These are phyloP conservation scores for Ictalurus punctatus DNA, from an alignment of 2,113 vertebrate genomes.

Conservation along the genomic window DNA sequence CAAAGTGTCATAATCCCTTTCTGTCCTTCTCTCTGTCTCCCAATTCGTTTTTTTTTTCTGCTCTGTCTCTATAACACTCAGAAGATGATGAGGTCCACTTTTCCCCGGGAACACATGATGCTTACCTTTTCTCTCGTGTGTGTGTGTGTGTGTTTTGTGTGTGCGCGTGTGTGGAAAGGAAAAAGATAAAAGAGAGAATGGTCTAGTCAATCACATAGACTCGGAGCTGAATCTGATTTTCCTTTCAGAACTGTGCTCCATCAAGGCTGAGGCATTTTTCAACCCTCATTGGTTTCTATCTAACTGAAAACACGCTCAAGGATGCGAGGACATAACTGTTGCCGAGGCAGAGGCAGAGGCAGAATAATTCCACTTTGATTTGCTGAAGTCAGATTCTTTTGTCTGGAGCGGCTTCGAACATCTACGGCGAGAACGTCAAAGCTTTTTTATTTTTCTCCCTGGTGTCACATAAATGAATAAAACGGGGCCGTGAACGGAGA, in stretches of 20 bases:
- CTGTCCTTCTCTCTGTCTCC: not conserved
- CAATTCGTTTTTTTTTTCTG: not conserved
- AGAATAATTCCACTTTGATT: conserved; percentile 10
- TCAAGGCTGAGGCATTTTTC: not conserved
- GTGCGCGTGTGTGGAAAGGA: not conserved
- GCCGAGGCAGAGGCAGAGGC: not conserved
- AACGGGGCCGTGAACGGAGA: not conserved
- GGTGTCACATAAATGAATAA: not conserved
- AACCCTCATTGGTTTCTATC: not conserved
- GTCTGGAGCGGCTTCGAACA: not conserved
- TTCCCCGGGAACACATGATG: not conserved
- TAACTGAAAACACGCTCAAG: conserved; percentile 10
- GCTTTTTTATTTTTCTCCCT: not conserved
- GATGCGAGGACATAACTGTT: not conserved
- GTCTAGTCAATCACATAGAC: not conserved
- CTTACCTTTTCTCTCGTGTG: not conserved
- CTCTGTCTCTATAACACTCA: not conserved
- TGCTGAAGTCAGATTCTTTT: not conserved
- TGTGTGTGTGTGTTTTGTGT: not conserved
- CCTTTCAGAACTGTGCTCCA: conserved; percentile 20
- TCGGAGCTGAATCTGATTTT: not conserved
- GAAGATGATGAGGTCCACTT: not conserved
- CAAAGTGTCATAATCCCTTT: conserved; percentile 19
- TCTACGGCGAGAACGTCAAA: not conserved
- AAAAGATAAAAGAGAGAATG: not conserved